Evolutionary conservation across 2,113 vertebrate genomes (phyloP), one percentile per base, ranked within the genome.

Genomic region (Scomber japonicus): DNA sequence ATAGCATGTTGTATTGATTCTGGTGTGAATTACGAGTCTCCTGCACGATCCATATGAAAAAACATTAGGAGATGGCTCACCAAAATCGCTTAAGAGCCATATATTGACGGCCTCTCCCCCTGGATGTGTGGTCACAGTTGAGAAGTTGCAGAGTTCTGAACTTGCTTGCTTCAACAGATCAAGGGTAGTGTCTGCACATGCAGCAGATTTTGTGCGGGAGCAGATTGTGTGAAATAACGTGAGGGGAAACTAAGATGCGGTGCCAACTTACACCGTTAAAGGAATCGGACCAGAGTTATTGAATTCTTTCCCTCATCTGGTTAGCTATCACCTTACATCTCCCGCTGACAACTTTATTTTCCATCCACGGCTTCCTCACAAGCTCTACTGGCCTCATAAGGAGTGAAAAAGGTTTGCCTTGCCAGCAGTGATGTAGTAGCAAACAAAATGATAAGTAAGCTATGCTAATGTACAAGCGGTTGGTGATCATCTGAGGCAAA

Each of bases 1-100:
- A 81, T 78, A 73, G 91, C 87, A 87, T 93, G 92, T 93, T 84
- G 53, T 92, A 93, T 94, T 90, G 93, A 94, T 94, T 91, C 70
- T 49, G 85, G 89, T 70, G 81, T 89, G 90, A 92, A 75, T 93
- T 93, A 92, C 90, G n/a, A 61, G 80, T 27, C 85, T 71, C 66
- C 75, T 49, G 72, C 72, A 54, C 66, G 35, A 90, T 85, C 88
- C 80, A 91, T 82, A 71, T 67, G 69, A 76, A 90, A 90, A 84
- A 90, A 89, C 82, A 86, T 84, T 72, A 85, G 75, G 80, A 84
- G 82, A 86, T 67, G 48, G 82, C 82, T 49, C 83, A 80, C 68
- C 72, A 61, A 81, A 75, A 87, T 85, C 79, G 69, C 79, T 91
- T 87, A 91, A 90, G 78, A 89, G 82, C 73, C 54, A 7, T 56